These are phyloP conservation scores for Distichodus sexfasciatus DNA, from an alignment of 2,797 vertebrate genomes.

Conservation along the genomic window DNA sequence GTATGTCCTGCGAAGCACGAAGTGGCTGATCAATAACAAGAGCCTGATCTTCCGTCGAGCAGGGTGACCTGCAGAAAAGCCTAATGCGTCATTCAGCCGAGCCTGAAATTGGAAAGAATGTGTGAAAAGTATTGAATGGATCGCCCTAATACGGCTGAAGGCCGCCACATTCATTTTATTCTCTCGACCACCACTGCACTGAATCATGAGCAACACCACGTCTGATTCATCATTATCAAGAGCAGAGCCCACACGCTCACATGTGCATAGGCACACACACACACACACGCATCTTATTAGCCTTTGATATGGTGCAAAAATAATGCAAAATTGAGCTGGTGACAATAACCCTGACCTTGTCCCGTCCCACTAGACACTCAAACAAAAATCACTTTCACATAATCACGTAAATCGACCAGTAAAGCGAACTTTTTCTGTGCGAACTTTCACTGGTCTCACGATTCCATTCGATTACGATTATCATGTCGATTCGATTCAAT, in stretches of 20 bases:
- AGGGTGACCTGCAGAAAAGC: constrained; percentile 23
- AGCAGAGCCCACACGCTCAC: constrained; percentile 5
- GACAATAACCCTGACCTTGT: not conserved
- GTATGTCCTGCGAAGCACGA: constrained; percentile 29
- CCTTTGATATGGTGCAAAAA: not conserved
- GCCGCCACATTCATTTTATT: constrained; percentile 66
- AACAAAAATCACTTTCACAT: constrained; percentile 1
- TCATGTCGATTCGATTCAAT: too few relatives aligned
- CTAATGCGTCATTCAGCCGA: constrained; percentile 49
- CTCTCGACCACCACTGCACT: constrained; percentile 56
- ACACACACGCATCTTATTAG: not conserved
- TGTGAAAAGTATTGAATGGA: constrained; percentile 55
- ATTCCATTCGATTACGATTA: too few relatives aligned
- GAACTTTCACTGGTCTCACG: too few relatives aligned
- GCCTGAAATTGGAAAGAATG: constrained; percentile 73
- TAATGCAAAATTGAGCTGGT: not conserved
- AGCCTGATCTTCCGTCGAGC: constrained; percentile 7
- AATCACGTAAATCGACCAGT: constrained; percentile 38
- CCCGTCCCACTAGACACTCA: not conserved
- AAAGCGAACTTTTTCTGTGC: constrained; percentile 36
- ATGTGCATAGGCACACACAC: not conserved
- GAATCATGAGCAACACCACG: constrained; percentile 49
- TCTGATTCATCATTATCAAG: constrained; percentile 54
- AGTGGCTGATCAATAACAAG: constrained; percentile 32
- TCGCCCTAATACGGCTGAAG: constrained; percentile 65